Evolutionary conservation across 2,888 invertebrate genomes (phyloP).

Genomic region (Hydriomena furcata): DNA sequence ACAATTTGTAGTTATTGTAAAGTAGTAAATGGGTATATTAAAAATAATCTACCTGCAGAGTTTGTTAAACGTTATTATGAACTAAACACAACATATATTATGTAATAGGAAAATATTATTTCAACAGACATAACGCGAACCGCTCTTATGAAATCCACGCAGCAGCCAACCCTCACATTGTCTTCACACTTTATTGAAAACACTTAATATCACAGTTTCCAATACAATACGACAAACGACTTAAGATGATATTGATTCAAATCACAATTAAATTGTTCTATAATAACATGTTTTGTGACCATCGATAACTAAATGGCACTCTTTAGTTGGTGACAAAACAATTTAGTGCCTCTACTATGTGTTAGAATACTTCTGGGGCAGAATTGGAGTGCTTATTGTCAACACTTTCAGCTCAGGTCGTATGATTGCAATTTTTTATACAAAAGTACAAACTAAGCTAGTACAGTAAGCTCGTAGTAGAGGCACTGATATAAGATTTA

Average conservation of each 20-base stretch:
- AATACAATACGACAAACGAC: slow-evolving; percentile 66
- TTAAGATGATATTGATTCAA: slow-evolving; percentile 48
- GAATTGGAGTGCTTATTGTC: too few relatives aligned
- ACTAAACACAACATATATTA: slow-evolving; percentile 57
- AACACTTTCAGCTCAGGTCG: background rate
- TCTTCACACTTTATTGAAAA: slow-evolving; percentile 73
- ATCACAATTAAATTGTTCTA: slow-evolving; percentile 55
- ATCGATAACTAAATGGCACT: slow-evolving; percentile 80
- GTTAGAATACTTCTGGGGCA: background rate
- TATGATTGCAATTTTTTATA: background rate
- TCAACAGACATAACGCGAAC: slow-evolving; percentile 54
- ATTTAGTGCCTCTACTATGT: slow-evolving; percentile 42
- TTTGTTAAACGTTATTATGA: too few relatives aligned
- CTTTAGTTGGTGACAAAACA: slow-evolving; percentile 74
- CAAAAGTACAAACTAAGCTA: background rate
- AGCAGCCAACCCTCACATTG: slow-evolving; percentile 52
- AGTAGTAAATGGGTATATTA: too few relatives aligned
- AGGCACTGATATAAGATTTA: slow-evolving; percentile 41
- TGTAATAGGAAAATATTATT: slow-evolving; percentile 64
- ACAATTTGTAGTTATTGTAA: too few relatives aligned
- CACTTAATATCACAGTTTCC: slow-evolving; percentile 82
- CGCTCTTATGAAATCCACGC: slow-evolving; percentile 46
- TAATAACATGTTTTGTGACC: slow-evolving; percentile 72
- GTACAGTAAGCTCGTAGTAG: slow-evolving; percentile 10
- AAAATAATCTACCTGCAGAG: too few relatives aligned